phyloP scores from a whole-genome alignment of 2,888 invertebrate species.

The Hermodice carunculata region DNA sequence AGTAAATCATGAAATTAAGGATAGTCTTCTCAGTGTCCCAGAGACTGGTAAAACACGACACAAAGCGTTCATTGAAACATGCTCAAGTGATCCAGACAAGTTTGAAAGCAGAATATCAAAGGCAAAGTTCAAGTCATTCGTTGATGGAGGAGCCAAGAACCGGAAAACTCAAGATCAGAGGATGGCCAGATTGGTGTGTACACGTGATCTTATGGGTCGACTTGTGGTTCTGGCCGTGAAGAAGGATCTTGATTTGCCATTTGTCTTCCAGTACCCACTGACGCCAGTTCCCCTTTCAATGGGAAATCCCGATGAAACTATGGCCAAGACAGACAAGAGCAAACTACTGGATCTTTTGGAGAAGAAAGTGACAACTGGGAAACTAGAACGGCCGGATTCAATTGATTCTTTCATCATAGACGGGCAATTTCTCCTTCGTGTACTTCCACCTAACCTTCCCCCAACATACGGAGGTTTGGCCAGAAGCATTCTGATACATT shows the following conservation, averaged over 20 bases:
- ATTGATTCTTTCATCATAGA: no score
- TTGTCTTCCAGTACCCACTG: constrained; percentile 17
- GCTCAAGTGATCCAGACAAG: constrained; percentile 11
- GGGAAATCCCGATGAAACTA: constrained; percentile 22
- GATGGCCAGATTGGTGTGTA: constrained; percentile 2
- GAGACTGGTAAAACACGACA: constrained; percentile 16
- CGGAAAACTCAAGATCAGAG: background rate
- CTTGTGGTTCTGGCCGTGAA: constrained; percentile 5
- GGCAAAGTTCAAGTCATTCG: constrained; percentile 28
- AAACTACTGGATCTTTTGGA: constrained; percentile 7
- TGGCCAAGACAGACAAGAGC: constrained; percentile 23
- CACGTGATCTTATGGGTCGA: constrained; percentile 24
- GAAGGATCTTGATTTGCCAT: constrained; percentile 8
- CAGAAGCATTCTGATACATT: constrained; percentile 13
- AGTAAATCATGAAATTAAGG: constrained; percentile 1
- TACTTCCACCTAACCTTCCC: no score
- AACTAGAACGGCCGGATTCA: no score
- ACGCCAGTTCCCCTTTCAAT: constrained; percentile 24
- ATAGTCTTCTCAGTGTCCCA: constrained; percentile 12
- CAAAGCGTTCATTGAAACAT: constrained; percentile 23
- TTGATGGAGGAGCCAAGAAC: constrained; percentile 3
- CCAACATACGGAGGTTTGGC: no score
- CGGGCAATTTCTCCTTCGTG: no score
- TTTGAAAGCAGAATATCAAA: constrained; percentile 32
- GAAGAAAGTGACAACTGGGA: constrained; percentile 2